A percentile compares a stretch with the other conserved stretches of the same genome.
phyloP scores from a whole-genome alignment of 2,113 vertebrate genomes.

The Gasterosteus aculeatus region DNA sequence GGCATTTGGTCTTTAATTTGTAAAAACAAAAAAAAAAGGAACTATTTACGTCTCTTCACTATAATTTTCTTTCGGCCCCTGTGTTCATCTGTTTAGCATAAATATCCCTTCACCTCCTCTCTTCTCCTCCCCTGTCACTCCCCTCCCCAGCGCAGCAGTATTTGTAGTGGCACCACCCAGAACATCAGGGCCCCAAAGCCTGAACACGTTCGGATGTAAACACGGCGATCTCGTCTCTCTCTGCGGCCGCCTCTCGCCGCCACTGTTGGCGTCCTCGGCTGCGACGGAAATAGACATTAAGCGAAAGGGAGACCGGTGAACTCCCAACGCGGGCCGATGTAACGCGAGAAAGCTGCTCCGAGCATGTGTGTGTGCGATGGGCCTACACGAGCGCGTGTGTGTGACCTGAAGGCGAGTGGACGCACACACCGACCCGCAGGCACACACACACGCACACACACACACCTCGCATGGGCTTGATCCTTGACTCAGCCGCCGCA shows the following conservation, averaged over 20 bases:
- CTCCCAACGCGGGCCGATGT: neutral
- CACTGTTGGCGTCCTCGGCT: constrained; percentile 19
- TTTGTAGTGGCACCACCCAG: constrained; percentile 39
- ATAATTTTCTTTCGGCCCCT: constrained; percentile 54
- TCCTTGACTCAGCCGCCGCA: constrained; percentile 3
- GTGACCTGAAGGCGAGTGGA: neutral
- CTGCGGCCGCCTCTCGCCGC: neutral
- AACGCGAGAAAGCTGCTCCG: neutral
- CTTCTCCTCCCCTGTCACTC: constrained; percentile 26
- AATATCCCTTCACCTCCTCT: constrained; percentile 47
- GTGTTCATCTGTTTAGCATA: constrained; percentile 63
- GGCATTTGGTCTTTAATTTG: constrained; percentile 30
- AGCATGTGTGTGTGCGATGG: neutral
- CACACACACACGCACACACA: neutral
- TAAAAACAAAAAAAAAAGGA: too few relatives aligned
- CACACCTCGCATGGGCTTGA: neutral
- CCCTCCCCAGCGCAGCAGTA: constrained; percentile 21
- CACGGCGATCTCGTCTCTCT: neutral
- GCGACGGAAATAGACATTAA: constrained; percentile 56
- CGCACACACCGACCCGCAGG: constrained; percentile 7
- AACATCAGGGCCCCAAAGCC: neutral
- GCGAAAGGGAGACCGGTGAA: constrained; percentile 13
- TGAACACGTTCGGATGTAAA: constrained; percentile 9
- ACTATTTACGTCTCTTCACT: constrained; percentile 30
- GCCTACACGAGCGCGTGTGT: neutral